A percentile compares a stretch with the other conserved stretches of the same genome.
Evolutionary conservation across 1,140 invertebrate genomes (phyloP).

Genomic region (Drosophila kepulauana): DNA sequence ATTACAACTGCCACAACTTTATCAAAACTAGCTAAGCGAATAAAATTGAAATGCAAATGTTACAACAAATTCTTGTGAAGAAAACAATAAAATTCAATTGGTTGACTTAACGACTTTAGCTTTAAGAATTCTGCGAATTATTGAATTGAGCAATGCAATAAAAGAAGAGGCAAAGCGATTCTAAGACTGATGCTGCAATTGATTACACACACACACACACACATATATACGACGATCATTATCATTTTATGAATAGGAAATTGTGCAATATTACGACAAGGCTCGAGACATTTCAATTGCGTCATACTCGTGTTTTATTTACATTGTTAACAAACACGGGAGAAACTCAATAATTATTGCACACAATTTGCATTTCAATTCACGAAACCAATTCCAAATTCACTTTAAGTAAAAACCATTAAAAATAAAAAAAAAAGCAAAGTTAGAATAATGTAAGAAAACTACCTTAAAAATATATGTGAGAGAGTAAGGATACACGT

Average conservation of each 20-base stretch:
- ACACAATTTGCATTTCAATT: not conserved
- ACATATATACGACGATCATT: not conserved
- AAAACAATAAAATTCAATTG: no score
- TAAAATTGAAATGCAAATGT: no score
- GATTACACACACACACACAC: not conserved
- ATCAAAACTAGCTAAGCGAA: no score
- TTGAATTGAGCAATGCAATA: no score
- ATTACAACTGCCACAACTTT: no score
- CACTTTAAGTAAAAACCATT: not conserved
- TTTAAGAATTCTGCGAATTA: no score
- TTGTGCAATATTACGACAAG: not conserved
- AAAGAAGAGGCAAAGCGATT: no score
- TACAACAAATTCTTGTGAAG: no score
- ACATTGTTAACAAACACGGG: not conserved
- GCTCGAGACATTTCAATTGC: not conserved
- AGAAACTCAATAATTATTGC: not conserved
- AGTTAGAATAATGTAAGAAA: not conserved
- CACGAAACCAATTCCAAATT: not conserved
- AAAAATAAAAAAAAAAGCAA: not conserved
- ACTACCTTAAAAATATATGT: not conserved
- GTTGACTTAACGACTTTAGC: no score
- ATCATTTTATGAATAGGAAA: constrained; percentile 14
- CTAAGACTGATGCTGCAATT: not conserved
- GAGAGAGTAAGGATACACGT: no score
- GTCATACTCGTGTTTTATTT: not conserved